Base-by-base conservation (phyloP, 2,888 invertebrate species). In the Elysia crispata region DNA sequence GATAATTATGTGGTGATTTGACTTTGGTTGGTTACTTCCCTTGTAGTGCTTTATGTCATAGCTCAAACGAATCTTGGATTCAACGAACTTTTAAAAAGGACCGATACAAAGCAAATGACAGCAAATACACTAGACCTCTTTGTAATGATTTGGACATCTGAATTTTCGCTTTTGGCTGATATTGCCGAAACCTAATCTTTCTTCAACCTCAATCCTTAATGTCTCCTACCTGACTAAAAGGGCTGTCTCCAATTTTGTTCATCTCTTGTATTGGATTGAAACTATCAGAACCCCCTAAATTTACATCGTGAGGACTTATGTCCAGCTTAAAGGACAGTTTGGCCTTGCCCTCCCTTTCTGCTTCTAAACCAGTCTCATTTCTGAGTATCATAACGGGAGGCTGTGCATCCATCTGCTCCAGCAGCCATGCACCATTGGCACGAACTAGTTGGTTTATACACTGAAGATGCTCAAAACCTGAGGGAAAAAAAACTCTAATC, bases 361-460 rank as follows among this genome's bases (percentile, higher is more conserved):
- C 25, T 20, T 31, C 54, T 0, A 28, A 25, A 6, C 41, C 41
- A 11, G 41, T 41, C 11, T 41, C 41, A 11, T 41, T 41, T 11
- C 41, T 11, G 3, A 41, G 41, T 3, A 60, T 86, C 80, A 6
- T 83, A 77, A 70, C 86, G 82, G 70, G 88, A 83, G 41, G 83
- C 31, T 87, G 85, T 18, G 91, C 87, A 75, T 90, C 90, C 60
- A 91, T 84, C 78, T 90, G 90, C 41, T 83, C 81, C 73, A 87
- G 85, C 30, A 91, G 81, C 91, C 91, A 91, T n/a, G 77, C 79
- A 31, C 85, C 73, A 83, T 91, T 91, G 82, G 89, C 88, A 31
- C 81, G 62, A 23, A 91, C 79, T 77, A 91, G 80, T 84, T 87
- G 83, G 81, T 88, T 86, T 1, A 91, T 74, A 33, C 81, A 79